Percentiles rank a stretch among this genome's conserved stretches.
Conservation (phyloP, 2,797 vertebrate genomes). For the Hypotaenidia philippensis region DNA sequence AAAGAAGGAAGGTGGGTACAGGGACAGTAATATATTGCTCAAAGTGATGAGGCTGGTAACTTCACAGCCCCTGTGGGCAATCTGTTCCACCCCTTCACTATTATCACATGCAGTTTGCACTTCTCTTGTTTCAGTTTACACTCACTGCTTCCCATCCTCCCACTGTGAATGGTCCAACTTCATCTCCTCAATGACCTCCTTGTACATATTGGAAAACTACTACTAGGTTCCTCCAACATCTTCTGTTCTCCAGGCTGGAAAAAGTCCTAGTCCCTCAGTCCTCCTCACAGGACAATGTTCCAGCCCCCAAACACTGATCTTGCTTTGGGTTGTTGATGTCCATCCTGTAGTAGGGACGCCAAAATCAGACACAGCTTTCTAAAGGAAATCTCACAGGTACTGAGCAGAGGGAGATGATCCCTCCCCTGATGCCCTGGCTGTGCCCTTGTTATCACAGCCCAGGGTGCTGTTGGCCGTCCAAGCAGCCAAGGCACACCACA, state of each 20-base stretch:
- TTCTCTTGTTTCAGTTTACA: not conserved
- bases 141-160: not conserved
- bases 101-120: rapidly evolving
- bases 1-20: not conserved
- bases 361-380: not conserved
- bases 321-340: not conserved
- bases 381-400: not conserved
- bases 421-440: not conserved
- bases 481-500: not conserved
- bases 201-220: rapidly evolving
- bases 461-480: not conserved
- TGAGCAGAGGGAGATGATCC: not conserved
- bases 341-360: not conserved
- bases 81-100: not conserved
- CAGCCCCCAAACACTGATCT: not conserved
- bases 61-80: not conserved
- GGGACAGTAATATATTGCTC: not conserved
- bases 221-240: not conserved
- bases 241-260: not conserved
- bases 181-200: not conserved
- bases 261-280: rapidly evolving
- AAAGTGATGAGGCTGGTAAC: not conserved
- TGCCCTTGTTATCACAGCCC: not conserved
- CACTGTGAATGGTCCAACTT: not conserved
- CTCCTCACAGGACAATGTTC: not conserved